These are phyloP conservation scores for Crossocerus cetratus DNA, from an alignment of 2,888 invertebrate genomes.

Conservation along the genomic window DNA sequence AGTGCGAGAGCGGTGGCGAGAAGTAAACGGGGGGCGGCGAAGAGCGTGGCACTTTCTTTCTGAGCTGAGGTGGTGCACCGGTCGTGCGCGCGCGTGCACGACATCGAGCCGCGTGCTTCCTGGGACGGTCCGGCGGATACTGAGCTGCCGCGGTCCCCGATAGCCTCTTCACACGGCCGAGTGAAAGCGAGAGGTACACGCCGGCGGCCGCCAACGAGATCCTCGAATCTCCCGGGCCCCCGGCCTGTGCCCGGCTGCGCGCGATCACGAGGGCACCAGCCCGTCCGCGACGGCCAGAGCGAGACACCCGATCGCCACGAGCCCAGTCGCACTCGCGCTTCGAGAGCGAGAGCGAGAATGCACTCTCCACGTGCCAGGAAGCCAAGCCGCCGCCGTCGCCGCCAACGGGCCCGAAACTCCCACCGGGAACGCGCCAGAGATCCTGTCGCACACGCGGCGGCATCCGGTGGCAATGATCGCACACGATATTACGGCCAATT, in stretches of 20 bases:
- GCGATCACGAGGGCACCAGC: neutral
- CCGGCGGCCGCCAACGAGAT: constrained; percentile 37
- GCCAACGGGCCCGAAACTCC: constrained; percentile 5
- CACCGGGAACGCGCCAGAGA: neutral
- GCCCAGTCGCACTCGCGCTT: neutral
- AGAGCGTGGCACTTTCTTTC: constrained; percentile 22
- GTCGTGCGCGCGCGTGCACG: constrained; percentile 54
- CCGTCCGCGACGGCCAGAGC: neutral
- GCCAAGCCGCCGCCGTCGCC: neutral
- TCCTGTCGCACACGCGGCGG: too few species aligned
- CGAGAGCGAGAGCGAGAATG: constrained; percentile 12
- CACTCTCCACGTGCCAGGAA: neutral
- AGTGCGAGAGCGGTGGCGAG: neutral
- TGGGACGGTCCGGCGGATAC: constrained; percentile 61
- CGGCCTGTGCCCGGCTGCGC: too few species aligned
- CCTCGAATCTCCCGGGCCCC: constrained; percentile 8
- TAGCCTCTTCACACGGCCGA: constrained; percentile 60
- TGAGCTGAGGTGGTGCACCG: constrained; percentile 48
- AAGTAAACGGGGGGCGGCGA: neutral
- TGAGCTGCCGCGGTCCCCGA: constrained; percentile 52
- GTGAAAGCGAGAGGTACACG: constrained; percentile 65
- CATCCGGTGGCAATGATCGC: too few species aligned
- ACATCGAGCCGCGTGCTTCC: constrained; percentile 62
- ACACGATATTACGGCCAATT: too few species aligned
- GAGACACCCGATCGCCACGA: too few species aligned